These are phyloP conservation scores for Cheilosia impressa DNA, from an alignment of 2,888 invertebrate species.

Conservation along the genomic window DNA sequence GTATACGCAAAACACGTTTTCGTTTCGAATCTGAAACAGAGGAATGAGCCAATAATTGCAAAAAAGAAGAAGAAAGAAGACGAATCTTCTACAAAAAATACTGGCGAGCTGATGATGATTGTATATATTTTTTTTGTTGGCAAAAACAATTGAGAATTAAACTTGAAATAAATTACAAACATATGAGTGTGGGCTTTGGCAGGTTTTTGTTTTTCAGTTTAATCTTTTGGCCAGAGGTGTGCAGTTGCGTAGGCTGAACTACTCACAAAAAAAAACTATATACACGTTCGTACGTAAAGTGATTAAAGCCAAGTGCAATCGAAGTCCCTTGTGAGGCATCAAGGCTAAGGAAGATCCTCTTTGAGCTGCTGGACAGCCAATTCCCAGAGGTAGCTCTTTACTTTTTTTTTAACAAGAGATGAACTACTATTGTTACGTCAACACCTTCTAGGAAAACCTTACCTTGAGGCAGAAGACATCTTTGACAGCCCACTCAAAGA, in stretches of 20 bases:
- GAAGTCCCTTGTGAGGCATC: no score
- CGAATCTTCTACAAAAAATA: neutral
- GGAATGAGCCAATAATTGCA: conserved; percentile 37
- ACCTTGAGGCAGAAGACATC: no score
- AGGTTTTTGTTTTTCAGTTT: neutral
- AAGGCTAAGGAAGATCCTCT: no score
- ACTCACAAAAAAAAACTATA: no score
- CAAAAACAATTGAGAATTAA: conserved; percentile 41
- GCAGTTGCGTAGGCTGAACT: conserved; percentile 4
- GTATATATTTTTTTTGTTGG: conserved; percentile 1
- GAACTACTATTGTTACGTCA: no score
- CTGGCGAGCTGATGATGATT: conserved; percentile 10
- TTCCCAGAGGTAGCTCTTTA: no score
- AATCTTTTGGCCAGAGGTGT: conserved; percentile 6
- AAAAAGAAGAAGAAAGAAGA: neutral
- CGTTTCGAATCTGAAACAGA: conserved; percentile 39
- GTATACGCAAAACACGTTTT: conserved; percentile 58
- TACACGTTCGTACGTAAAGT: no score
- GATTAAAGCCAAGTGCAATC: no score
- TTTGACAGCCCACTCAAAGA: no score
- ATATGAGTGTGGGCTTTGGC: conserved; percentile 38
- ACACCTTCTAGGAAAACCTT: no score
- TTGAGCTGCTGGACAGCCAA: no score
- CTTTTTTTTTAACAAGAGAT: no score
- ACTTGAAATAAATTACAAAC: conserved; percentile 40